phyloP scores from a whole-genome alignment of 1,140 invertebrate genomes.

The Battus philenor region DNA sequence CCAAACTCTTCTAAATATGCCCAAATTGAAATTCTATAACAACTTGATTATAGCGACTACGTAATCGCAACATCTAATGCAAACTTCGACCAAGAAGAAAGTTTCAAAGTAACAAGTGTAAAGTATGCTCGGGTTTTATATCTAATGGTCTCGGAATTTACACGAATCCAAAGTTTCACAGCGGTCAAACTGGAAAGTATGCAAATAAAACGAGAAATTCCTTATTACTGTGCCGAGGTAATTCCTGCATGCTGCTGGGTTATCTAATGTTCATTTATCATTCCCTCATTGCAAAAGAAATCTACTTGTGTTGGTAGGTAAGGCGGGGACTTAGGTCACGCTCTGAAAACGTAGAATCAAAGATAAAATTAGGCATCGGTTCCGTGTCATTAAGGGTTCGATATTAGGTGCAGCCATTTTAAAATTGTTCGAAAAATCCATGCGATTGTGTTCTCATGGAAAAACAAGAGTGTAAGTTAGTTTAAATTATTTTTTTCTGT shows the following conservation, averaged over 20 bases:
- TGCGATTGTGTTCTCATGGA: slow-evolving; percentile 48
- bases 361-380: neutral
- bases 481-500: too few relatives aligned
- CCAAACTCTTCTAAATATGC: slow-evolving; percentile 65
- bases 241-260: slow-evolving; percentile 53
- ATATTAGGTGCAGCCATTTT: slow-evolving; percentile 22
- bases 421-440: slow-evolving; percentile 42
- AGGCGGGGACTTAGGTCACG: slow-evolving; percentile 12
- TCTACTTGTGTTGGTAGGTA: slow-evolving; percentile 20
- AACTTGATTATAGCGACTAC: slow-evolving; percentile 71
- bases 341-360: slow-evolving; percentile 13
- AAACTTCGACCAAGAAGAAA: slow-evolving; percentile 64
- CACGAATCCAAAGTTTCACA: slow-evolving; percentile 63
- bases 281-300: slow-evolving; percentile 32
- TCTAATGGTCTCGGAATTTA: slow-evolving; percentile 64
- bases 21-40: slow-evolving; percentile 66
- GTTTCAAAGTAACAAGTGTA: slow-evolving; percentile 57
- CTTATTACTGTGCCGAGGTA: slow-evolving; percentile 31
- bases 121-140: slow-evolving; percentile 61
- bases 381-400: neutral
- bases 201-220: slow-evolving; percentile 40
- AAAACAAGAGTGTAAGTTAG: slow-evolving; percentile 32
- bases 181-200: slow-evolving; percentile 35
- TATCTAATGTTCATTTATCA: slow-evolving; percentile 36
- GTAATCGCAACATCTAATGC: slow-evolving; percentile 67